Evolutionary conservation across 2,888 invertebrate species (phyloP), one percentile per base, ranked within the genome.

Genomic region (Tipula confusa): DNA sequence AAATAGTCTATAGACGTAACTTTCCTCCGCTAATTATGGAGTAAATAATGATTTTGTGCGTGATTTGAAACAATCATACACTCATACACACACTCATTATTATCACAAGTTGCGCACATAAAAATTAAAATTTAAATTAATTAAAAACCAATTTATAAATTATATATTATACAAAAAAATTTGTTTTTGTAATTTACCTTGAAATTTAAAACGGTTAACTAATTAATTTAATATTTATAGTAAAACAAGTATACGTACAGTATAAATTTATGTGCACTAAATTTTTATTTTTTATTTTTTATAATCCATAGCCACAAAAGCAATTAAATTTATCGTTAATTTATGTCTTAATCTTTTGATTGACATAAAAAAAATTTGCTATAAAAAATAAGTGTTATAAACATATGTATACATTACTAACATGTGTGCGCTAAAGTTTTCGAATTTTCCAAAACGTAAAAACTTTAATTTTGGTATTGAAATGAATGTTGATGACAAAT

Each of bases 291-390:
- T n/a, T n/a, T n/a, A n/a, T n/a, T n/a, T n/a, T n/a, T n/a, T n/a
- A n/a, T n/a, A n/a, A n/a, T n/a, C n/a, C n/a, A n/a, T n/a, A n/a
- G n/a, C 24, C 24, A 11, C 64, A 64, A 64, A 64, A 24, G 64
- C 64, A 64, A 64, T 64, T 64, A 64, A 24, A 64, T 64, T 48
- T 15, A 48, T 48, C 18, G 48, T 18, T 48, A 48, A 48, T 48
- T 24, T 64, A 64, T 64, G 64, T 64, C 64, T 64, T 64, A 64
- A 64, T 64, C 64, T 24, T 64, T 64, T 64, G 64, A 64, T 64
- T 64, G 64, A 64, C 64, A 64, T 64, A 64, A 6, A 43, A 38
- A 64, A 64, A n/a, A n/a, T n/a, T 64, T 64, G 43, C n/a, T 43
- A 15, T 7, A 11, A 9, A 36, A 9, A 36, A 24, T 64, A 24